A percentile compares a stretch with the other conserved stretches of the same genome.
Conservation (phyloP, 2,113 vertebrate species). For the Hippocampus guttulatus region DNA sequence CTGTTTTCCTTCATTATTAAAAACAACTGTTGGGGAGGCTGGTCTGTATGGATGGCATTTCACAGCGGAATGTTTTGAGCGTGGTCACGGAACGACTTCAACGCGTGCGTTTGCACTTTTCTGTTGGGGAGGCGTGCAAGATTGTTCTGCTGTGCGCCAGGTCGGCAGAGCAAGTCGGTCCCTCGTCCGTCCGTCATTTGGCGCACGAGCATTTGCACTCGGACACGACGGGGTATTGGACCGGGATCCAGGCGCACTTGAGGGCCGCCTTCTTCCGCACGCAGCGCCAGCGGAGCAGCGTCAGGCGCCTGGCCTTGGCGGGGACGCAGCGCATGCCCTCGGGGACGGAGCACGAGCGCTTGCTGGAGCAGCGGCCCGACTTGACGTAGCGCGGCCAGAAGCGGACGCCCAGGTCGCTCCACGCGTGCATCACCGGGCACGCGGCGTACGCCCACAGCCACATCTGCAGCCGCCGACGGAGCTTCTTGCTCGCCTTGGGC, state of each 20-base stretch:
- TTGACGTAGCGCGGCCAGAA: constrained; percentile 96
- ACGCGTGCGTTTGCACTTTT: too few species aligned
- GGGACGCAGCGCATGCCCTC: constrained; percentile 93
- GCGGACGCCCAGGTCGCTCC: constrained; percentile 90
- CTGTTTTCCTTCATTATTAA: too few species aligned
- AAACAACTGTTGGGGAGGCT: too few species aligned
- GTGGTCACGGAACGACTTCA: too few species aligned
- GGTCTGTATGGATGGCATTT: too few species aligned
- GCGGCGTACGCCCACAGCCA: constrained; percentile 95
- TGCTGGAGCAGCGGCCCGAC: constrained; percentile 87
- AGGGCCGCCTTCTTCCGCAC: constrained; percentile 78
- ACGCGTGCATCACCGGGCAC: constrained; percentile 89
- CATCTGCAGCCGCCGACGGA: constrained; percentile 90
- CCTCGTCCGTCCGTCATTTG: constrained; percentile 40
- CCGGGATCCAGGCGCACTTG: constrained; percentile 90
- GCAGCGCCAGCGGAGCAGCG: constrained; percentile 90
- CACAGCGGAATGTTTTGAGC: too few species aligned
- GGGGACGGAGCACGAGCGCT: constrained; percentile 92
- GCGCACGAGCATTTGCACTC: constrained; percentile 96
- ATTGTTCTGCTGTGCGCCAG: too few species aligned
- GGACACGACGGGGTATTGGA: constrained; percentile 94
- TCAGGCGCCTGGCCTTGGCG: constrained; percentile 86
- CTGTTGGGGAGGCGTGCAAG: too few species aligned
- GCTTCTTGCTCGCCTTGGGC: constrained; percentile 86
- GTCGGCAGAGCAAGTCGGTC: too few species aligned